A percentile compares a stretch with the other conserved stretches of the same genome.
These are phyloP conservation scores for Teinopalpus imperialis DNA, from an alignment of 2,888 invertebrate genomes.

Conservation along the genomic window DNA sequence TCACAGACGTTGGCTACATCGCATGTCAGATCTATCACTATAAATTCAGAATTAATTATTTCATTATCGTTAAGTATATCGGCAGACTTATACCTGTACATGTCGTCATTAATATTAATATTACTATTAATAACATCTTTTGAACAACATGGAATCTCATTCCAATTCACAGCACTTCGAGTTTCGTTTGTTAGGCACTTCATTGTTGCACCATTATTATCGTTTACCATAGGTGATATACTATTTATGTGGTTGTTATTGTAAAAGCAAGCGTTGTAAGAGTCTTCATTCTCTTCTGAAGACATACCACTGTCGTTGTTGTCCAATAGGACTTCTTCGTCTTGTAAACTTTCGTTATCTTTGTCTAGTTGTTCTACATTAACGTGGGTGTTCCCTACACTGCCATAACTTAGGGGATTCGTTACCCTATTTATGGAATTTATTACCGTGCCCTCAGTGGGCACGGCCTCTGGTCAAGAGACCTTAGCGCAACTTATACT, in stretches of 20 bases:
- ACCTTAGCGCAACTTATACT: constrained; percentile 49
- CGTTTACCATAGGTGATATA: constrained; percentile 45
- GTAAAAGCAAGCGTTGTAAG: constrained; percentile 48
- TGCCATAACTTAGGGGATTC: constrained; percentile 57
- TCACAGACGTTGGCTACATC: constrained; percentile 54
- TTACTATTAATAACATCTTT: constrained; percentile 57
- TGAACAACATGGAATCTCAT: constrained; percentile 77
- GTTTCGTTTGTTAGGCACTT: constrained; percentile 75
- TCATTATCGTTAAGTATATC: constrained; percentile 31
- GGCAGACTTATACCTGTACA: constrained; percentile 33
- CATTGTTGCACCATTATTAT: constrained; percentile 53
- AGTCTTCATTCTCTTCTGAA: constrained; percentile 72
- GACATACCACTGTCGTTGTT: constrained; percentile 71
- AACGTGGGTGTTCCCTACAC: constrained; percentile 60
- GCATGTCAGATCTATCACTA: constrained; percentile 74
- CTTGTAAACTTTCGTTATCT: constrained; percentile 31
- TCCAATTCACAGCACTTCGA: constrained; percentile 60
- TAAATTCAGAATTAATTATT: constrained; percentile 51
- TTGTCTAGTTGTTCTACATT: constrained; percentile 40
- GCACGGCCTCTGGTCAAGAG: constrained; percentile 78
- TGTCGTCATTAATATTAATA: constrained; percentile 45
- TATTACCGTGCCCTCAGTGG: constrained; percentile 58
- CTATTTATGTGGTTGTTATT: constrained; percentile 44
- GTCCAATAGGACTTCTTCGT: constrained; percentile 30
- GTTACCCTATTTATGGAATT: constrained; percentile 40